These are phyloP conservation scores for Conus canariensis DNA, from an alignment of 2,888 invertebrate species.

Conservation along the genomic window DNA sequence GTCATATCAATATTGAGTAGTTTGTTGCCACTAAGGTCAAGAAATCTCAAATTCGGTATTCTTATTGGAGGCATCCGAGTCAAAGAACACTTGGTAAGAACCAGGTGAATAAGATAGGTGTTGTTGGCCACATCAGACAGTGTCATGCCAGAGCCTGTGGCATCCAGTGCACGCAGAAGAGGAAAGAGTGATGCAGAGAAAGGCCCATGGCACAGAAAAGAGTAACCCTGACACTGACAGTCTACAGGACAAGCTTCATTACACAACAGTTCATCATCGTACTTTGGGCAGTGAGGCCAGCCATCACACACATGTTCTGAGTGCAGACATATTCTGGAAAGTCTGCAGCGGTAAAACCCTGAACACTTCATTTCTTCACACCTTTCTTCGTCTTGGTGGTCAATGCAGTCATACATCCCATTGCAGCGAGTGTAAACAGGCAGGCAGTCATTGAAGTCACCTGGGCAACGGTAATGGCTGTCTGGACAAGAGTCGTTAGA, in stretches of 20 bases:
- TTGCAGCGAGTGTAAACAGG: conserved; percentile 22
- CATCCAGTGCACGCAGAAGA: neutral
- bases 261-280: conserved; percentile 18
- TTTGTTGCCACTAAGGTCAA: conserved; percentile 26
- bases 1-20: neutral
- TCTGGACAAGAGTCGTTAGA: neutral
- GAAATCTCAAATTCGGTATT: neutral
- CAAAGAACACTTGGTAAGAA: neutral
- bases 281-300: neutral
- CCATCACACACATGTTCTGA: conserved; percentile 17
- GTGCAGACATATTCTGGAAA: conserved; percentile 4
- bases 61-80: neutral
- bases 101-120: neutral
- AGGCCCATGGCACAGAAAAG: neutral
- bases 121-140: neutral
- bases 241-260: neutral
- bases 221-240: conserved; percentile 9
- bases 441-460: conserved; percentile 11
- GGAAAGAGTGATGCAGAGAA: neutral
- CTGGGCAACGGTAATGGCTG: conserved; percentile 8
- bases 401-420: conserved; percentile 14
- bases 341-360: conserved; percentile 23
- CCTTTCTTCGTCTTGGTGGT: neutral
- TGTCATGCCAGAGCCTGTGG: conserved; percentile 14
- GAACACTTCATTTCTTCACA: neutral